Evolutionary conservation across 1,140 invertebrate species (phyloP), one percentile per base, ranked within the genome.

Genomic region (Latrodectus geometricus): DNA sequence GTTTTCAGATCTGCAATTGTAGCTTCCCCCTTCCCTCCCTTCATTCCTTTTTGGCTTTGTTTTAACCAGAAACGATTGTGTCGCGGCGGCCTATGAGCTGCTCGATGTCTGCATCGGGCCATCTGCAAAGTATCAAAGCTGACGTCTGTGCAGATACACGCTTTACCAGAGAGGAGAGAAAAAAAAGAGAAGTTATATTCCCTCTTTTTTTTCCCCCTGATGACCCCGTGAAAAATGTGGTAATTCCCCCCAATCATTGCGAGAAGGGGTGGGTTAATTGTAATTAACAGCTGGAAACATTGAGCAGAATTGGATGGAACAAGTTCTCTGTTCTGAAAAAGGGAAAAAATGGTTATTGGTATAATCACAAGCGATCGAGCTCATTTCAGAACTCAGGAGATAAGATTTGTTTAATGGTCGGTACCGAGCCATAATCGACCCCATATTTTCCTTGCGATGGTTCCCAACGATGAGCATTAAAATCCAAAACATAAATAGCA

Each of bases 231-330:
- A 74, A 86, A 86, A 86, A 86, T 74, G 61, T 50, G 21, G 83
- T 74, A 70, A 86, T 69, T 86, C 77, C 73, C 73, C 80, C 83
- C 74, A 86, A 84, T 84, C 82, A 76, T 84, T 76, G 82, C 82
- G 15, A 49, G 20, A 20, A 66, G 23, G 73, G 73, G 73, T 75
- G 76, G 20, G 54, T n/a, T 86, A 86, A 86, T 86, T 86, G 83
- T 86, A 86, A 86, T 86, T 86, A 86, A 86, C 83, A 86, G 75
- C 83, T 72, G n/a, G 21, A 49, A 50, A 76, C 49, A 50, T 14
- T 52, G 48, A 52, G 65, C 61, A 68, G 74, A 84, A 84, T 76
- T 75, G 54, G 48, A 84, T 65, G 56, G 65, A 70, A 84, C 72
- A 14, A 20, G 9, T 11, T 69, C 8, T 17, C 50, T 49, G 12